phyloP scores from a whole-genome alignment of 2,797 vertebrate genomes.

The Aviceda leuphotes region DNA sequence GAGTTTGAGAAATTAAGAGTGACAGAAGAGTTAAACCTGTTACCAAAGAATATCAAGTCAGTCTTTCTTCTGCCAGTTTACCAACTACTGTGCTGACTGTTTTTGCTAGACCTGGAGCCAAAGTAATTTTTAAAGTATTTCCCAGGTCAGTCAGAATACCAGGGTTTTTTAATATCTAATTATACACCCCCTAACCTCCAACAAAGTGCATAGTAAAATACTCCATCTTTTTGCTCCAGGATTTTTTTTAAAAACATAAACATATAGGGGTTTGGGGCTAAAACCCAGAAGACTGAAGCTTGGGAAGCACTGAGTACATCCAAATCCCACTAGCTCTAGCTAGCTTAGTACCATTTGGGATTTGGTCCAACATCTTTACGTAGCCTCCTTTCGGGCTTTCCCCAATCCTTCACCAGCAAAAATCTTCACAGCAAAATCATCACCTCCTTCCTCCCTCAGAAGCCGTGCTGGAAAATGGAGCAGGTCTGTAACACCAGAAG shows the following conservation, averaged over 20 bases:
- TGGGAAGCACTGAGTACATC: background rate
- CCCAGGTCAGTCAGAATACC: background rate
- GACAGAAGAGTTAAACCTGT: background rate
- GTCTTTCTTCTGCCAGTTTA: background rate
- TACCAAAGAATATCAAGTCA: background rate
- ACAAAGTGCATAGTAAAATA: background rate
- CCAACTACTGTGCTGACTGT: background rate
- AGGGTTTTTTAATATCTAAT: background rate
- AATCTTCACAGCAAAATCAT: background rate
- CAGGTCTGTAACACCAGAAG: background rate
- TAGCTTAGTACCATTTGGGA: background rate
- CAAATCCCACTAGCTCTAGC: background rate
- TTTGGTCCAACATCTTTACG: background rate
- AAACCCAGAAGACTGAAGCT: background rate
- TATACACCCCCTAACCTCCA: background rate
- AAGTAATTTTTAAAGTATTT: background rate
- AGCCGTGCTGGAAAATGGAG: background rate
- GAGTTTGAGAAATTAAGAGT: background rate
- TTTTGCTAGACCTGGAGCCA: background rate
- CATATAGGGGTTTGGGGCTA: background rate
- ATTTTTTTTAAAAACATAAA: background rate
- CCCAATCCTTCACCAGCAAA: background rate
- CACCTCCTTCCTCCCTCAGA: background rate
- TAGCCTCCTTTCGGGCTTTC: background rate
- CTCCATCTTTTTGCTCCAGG: background rate